phyloP scores from a whole-genome alignment of 1,140 invertebrate genomes.

The Rhopalosiphum maidis region DNA sequence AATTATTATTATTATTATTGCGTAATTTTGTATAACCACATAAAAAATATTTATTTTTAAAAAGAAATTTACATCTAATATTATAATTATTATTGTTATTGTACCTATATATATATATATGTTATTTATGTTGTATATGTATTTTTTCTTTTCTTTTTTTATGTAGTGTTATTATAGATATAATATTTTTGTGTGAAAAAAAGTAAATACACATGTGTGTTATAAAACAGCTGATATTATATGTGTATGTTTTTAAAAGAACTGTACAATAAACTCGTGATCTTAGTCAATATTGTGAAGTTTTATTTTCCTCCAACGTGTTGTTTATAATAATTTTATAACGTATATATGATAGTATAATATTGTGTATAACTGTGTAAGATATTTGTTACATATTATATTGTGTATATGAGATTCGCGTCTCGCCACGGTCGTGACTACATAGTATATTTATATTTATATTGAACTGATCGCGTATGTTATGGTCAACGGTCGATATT shows the following conservation, averaged over 20 bases:
- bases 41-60: constrained; percentile 50
- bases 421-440: neutral
- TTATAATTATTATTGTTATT: constrained; percentile 47
- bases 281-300: constrained; percentile 43
- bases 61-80: constrained; percentile 17
- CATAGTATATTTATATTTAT: neutral
- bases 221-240: constrained; percentile 13
- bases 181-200: constrained; percentile 46
- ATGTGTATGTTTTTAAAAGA: constrained; percentile 7
- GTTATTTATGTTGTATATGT: constrained; percentile 50
- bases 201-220: neutral
- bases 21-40: constrained; percentile 51
- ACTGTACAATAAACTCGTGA: constrained; percentile 49
- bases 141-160: constrained; percentile 29
- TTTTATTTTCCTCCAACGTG: neutral
- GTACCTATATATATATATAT: constrained; percentile 40
- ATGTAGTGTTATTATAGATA: constrained; percentile 45
- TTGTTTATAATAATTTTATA: neutral
- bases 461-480: neutral
- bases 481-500: neutral
- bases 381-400: neutral
- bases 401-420: neutral
- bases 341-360: neutral
- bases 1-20: constrained; percentile 38
- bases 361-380: neutral